Evolutionary conservation across 2,888 invertebrate species (phyloP), one percentile per base, ranked within the genome.

Genomic region (Darwinula stevensoni): DNA sequence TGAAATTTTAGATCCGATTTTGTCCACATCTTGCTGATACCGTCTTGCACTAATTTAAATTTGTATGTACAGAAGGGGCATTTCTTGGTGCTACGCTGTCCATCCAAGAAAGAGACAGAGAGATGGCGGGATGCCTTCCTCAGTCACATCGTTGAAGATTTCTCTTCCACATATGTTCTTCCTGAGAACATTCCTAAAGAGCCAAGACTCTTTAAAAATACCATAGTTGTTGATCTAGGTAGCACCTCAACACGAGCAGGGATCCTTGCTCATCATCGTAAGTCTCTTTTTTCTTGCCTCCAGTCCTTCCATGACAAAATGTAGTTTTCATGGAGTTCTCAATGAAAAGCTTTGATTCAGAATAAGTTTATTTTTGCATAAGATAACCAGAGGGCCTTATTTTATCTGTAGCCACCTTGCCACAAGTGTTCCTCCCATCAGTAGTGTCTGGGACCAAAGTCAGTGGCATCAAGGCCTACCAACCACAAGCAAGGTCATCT

Each of bases 231-330:
- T 29, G 63, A 63, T 42, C 42, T 63, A 26, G 63, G 63, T 9
- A 57, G 58, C 32, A 51, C 53, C 38, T 58, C 58, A 3, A 49
- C 62, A 16, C 47, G 63, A 39, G 62, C 61, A 9, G 62, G 63
- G 11, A 47, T 60, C 26, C 47, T 58, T 4, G 51, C 54, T 28
- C 47, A 52, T 35, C 45, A 53, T 39, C 50, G 57, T 57, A 48
- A 44, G 47, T 44, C 17, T 15, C 31, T 17, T 14, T 17, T 17
- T 31, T 18, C 14, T 36, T 30, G 16, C 4, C n/a, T 16, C 11
- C n/a, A n/a, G n/a, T n/a, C n/a, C n/a, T n/a, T n/a, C n/a, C n/a
- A n/a, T 30, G 31, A 30, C 5, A 16, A 16, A 16, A 30, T 9
- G 9, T 9, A 6, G 5, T 9, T 11, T 30, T 30, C 6, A 12